Percentiles rank a stretch among this genome's conserved stretches.
Conservation (phyloP, 2,888 invertebrate genomes). For the Pantelozetes paolii region DNA sequence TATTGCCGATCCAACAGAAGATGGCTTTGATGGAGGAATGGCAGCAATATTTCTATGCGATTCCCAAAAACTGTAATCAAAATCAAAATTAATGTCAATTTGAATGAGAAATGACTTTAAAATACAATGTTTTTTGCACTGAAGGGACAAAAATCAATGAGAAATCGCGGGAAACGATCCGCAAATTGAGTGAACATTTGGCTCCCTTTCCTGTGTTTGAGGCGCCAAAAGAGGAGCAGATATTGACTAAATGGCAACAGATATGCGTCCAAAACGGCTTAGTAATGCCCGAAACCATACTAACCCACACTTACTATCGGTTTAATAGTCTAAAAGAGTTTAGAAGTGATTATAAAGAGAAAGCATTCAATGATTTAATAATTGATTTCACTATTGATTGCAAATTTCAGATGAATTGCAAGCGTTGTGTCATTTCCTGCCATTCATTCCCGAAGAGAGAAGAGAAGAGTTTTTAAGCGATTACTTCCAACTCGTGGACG, state of each 20-base stretch:
- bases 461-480: constrained; percentile 26
- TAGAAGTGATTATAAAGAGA: background rate
- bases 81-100: background rate
- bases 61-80: constrained; percentile 3
- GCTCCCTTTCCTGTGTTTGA: constrained; percentile 39
- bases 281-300: background rate
- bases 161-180: background rate
- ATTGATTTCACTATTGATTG: background rate
- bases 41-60: constrained; percentile 25
- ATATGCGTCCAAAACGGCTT: constrained; percentile 18
- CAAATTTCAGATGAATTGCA: constrained; percentile 31
- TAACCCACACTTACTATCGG: constrained; percentile 27
- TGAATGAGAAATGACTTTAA: too few relatives aligned
- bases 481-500: constrained; percentile 35
- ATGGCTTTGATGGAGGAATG: constrained; percentile 29
- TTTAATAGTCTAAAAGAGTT: constrained; percentile 6
- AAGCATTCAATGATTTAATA: too few relatives aligned
- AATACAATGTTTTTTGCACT: background rate
- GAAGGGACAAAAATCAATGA: background rate
- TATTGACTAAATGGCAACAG: constrained; percentile 27
- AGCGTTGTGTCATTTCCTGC: constrained; percentile 38
- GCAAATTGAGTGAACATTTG: constrained; percentile 22
- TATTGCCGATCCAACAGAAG: constrained; percentile 37
- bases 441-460: constrained; percentile 34
- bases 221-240: constrained; percentile 4